Base-by-base conservation (phyloP, 2,888 invertebrate species). In the Xestia sexstrigata region DNA sequence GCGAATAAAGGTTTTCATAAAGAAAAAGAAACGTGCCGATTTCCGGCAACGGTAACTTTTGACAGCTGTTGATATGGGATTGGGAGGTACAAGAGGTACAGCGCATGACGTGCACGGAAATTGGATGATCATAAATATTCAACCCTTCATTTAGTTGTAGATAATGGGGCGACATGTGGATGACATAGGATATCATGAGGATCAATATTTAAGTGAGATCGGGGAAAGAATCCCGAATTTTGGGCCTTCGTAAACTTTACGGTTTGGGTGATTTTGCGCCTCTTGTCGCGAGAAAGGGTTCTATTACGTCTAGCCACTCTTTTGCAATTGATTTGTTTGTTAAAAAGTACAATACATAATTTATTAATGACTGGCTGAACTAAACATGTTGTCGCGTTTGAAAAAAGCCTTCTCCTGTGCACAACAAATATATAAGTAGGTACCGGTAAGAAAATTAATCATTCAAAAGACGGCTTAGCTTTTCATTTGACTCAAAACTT, bases 401-500 rank as follows among this genome's bases (percentile, higher is more conserved):
- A 23, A 52, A 70, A 69, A 76, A 69, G 52, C 52, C 26, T 65
- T 35, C 49, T 49, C n/a, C 47, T 47, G 52, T 79, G 55, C 55
- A 69, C 68, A 49, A 75, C 45, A 69, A 75, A 75, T 75, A 49
- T 23, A 71, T 47, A 60, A 23, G 13, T 42, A 63, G 39, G 13
- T 39, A 49, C 58, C 23, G 17, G 23, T 45, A 72, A 47, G 55
- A 68, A 70, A 80, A 81, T 86, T 83, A 69, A 75, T 79, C 70
- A 68, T 80, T 80, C 74, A 74, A 66, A 80, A 76, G 84, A 85
- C 84, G 82, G 82, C 85, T 81, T 77, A 82, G 89, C 82, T 79
- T 76, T 87, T 91, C 89, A 89, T 90, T 89, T 90, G 88, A 87
- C 86, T 88, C 89, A 84, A 86, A 90, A 91, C 90, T 89, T 89